A percentile compares a stretch with the other conserved stretches of the same genome.
These are phyloP conservation scores for Phengaris arion DNA, from an alignment of 2,888 invertebrate species.

Conservation along the genomic window DNA sequence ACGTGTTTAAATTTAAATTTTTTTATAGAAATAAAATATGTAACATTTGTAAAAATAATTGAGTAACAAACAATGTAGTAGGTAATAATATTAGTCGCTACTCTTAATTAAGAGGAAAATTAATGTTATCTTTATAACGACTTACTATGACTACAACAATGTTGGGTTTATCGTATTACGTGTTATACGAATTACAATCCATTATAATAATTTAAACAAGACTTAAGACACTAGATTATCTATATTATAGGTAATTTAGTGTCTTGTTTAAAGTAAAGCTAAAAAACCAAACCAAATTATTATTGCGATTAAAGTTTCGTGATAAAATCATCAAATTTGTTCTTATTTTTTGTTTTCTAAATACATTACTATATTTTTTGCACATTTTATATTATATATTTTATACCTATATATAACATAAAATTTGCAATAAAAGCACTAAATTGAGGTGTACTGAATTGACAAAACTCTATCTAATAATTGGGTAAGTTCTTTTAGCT, in stretches of 20 bases:
- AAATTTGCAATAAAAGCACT: too few species aligned
- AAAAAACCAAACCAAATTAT: too few species aligned
- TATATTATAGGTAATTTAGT: too few species aligned
- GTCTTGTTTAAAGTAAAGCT: too few species aligned
- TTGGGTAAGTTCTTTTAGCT: background rate
- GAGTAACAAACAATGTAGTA: background rate
- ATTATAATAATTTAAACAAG: background rate
- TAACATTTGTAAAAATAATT: background rate
- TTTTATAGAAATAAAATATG: background rate
- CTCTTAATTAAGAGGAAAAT: slow-evolving; percentile 10
- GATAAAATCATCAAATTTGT: too few species aligned
- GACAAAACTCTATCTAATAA: background rate
- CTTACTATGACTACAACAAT: background rate
- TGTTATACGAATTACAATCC: background rate
- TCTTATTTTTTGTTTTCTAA: too few species aligned
- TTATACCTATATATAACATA: background rate
- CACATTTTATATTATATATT: background rate
- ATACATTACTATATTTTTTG: too few species aligned
- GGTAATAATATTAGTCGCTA: background rate
- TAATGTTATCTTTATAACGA: background rate
- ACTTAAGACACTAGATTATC: background rate
- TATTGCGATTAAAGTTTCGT: too few species aligned
- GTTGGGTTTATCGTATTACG: background rate
- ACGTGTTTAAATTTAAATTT: background rate
- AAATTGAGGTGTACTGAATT: background rate